A percentile compares a stretch with the other conserved stretches of the same genome.
Conservation (phyloP, 2,888 invertebrate species). For the Tetrapedia diversipes region DNA sequence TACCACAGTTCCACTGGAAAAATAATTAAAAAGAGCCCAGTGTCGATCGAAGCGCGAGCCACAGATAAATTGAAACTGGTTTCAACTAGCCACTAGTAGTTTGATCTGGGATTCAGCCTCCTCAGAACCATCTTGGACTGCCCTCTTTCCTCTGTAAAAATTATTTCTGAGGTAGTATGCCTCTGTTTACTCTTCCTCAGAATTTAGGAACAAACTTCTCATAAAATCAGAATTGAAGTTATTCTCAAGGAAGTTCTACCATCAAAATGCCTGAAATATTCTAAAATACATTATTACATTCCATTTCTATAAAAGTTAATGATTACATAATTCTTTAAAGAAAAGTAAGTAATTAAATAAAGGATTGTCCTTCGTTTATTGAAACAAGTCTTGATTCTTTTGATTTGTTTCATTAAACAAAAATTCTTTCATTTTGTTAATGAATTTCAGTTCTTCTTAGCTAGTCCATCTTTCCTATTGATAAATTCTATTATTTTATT, state of each 20-base stretch:
- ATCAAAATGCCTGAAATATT: not conserved
- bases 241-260: not conserved
- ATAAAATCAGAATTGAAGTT: not conserved
- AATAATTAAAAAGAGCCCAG: conserved; percentile 69
- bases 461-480: not conserved
- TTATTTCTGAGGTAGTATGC: not conserved
- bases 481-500: conserved; percentile 7
- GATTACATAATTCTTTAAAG: not conserved
- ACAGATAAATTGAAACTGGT: conserved; percentile 79
- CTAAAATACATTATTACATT: not conserved
- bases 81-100: conserved; percentile 74
- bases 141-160: conserved; percentile 23
- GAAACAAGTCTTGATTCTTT: not conserved
- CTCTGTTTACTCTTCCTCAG: not conserved
- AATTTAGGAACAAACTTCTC: not conserved
- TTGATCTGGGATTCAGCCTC: conserved; percentile 63
- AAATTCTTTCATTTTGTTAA: too few species aligned
- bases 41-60: conserved; percentile 54
- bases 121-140: conserved; percentile 38
- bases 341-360: not conserved
- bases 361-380: not conserved
- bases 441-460: not conserved
- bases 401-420: not conserved
- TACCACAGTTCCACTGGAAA: conserved; percentile 55
- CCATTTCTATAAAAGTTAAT: not conserved